Base-by-base conservation (phyloP, 2,113 vertebrate species). In the Calypte anna region DNA sequence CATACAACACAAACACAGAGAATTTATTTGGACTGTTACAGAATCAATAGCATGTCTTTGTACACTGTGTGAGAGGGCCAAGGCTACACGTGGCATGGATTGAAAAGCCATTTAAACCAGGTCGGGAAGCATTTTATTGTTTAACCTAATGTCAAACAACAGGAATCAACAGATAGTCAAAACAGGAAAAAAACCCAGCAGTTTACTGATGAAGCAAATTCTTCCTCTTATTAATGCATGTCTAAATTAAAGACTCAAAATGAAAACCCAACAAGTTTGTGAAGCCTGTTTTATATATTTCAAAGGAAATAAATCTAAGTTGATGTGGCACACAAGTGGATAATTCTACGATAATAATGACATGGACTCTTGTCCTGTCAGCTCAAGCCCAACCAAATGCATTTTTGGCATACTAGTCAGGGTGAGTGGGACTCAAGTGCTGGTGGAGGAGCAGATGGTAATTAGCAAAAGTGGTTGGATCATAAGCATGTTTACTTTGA, bases 401-500 rank as follows among this genome's bases (percentile, higher is more conserved):
- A n/a, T 82, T 92, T 92, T 68, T 38, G 12, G 92, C 78, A 86
- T 5, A 69, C 21, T 28, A 68, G 33, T 50, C 21, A 85, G 67
- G 19, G 43, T 33, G 55, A 91, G 46, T 38, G 54, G 40, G 50
- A 79, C 70, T 82, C 7, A 2, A 90, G 33, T 31, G 72, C 72
- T 74, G 54, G 51, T 83, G 82, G 80, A 91, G 91, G 44, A 93
- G 72, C 72, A 96, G 59, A 86, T 91, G 64, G 38, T 55, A 86
- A 92, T 90, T 69, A 94, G 53, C 67, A 73, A 53, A 33, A 90
- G 61, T 74, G 59, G 61, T 70, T 89, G 75, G 69, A 68, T 68
- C 44, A 69, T 17, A 76, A 80, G 43, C 11, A 15, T 58, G 74
- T 85, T 90, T 93, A 77, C 85, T 91, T 88, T 80, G 70, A 95